A percentile compares a stretch with the other conserved stretches of the same genome.
Conservation (phyloP, 2,888 invertebrate species). For the Tachina fera region DNA sequence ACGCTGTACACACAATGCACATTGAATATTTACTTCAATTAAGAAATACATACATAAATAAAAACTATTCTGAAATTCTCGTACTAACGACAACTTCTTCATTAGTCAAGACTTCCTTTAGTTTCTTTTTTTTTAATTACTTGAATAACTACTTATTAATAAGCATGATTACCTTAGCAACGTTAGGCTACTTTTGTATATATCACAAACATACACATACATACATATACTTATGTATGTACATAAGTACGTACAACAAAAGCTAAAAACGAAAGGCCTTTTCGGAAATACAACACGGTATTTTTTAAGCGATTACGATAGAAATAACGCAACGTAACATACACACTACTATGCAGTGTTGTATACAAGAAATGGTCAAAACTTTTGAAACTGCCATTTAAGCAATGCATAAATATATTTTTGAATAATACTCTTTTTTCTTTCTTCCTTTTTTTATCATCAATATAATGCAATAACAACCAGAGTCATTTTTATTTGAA, state of each 20-base stretch:
- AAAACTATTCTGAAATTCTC: constrained; percentile 77
- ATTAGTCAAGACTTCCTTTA: constrained; percentile 77
- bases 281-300: neutral
- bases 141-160: constrained; percentile 23
- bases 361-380: too few relatives aligned
- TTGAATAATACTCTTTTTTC: constrained; percentile 35
- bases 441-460: too few relatives aligned
- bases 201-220: constrained; percentile 35
- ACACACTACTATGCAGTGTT: neutral
- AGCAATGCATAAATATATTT: constrained; percentile 25
- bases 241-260: constrained; percentile 3
- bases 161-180: neutral
- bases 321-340: neutral
- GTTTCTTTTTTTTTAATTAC: constrained; percentile 33
- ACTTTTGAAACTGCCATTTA: constrained; percentile 59
- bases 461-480: neutral
- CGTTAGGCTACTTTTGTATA: constrained; percentile 51
- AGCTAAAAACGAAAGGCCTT: constrained; percentile 1
- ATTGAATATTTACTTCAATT: neutral
- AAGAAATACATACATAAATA: constrained; percentile 39
- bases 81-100: constrained; percentile 81
- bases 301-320: neutral
- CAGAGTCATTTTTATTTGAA: neutral
- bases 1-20: constrained; percentile 24
- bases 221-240: too few relatives aligned